These are phyloP conservation scores for Morone chrysops DNA, from an alignment of 2,113 vertebrate genomes.

Conservation along the genomic window DNA sequence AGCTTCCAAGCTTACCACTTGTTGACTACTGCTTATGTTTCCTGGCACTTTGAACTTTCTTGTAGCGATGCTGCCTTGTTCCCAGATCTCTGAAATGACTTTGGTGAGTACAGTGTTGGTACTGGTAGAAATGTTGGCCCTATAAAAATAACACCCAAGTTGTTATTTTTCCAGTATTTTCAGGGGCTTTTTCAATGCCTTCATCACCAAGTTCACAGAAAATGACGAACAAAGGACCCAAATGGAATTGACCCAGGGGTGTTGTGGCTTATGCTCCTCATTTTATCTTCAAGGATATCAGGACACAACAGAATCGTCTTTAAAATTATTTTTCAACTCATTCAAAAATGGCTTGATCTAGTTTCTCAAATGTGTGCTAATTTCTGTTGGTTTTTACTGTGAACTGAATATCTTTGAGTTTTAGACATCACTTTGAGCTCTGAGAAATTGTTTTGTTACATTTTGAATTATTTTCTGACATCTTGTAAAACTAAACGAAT, in stretches of 20 bases:
- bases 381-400: neutral
- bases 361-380: constrained; percentile 1
- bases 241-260: neutral
- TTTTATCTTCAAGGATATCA: neutral
- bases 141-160: no score
- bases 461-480: constrained; percentile 1
- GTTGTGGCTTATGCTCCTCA: neutral
- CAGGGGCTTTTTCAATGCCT: neutral
- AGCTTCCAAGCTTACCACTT: neutral
- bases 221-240: neutral
- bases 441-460: neutral
- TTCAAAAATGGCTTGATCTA: neutral
- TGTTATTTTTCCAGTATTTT: neutral
- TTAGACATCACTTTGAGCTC: neutral
- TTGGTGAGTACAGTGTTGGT: neutral
- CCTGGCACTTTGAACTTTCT: neutral
- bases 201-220: neutral
- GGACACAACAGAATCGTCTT: neutral
- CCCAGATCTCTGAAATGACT: neutral
- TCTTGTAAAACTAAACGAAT: neutral
- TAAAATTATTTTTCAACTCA: neutral
- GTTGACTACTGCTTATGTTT: neutral
- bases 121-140: neutral
- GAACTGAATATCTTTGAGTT: neutral
- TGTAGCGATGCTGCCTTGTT: neutral